Percentiles rank a stretch among this genome's conserved stretches.
These are phyloP conservation scores for Graptemys geographica DNA, from an alignment of 2,797 vertebrate species.

Conservation along the genomic window DNA sequence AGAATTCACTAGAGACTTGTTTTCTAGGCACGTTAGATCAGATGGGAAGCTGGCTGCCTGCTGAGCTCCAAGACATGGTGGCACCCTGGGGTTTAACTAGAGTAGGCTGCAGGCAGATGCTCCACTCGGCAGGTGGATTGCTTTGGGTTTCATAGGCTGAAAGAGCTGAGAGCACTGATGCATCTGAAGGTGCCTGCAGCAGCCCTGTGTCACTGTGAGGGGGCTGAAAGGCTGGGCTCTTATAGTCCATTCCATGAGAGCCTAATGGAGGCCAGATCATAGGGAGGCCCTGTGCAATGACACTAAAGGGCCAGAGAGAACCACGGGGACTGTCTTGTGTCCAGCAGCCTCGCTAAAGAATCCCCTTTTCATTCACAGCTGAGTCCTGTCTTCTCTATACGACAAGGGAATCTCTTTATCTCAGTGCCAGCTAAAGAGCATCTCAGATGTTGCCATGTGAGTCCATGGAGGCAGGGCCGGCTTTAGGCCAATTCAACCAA, in stretches of 20 bases:
- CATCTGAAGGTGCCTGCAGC: fast-evolving
- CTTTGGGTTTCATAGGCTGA: background rate
- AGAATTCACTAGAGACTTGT: background rate
- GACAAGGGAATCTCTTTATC: background rate
- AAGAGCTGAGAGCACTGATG: background rate
- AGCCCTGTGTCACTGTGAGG: background rate
- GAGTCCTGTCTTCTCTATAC: background rate
- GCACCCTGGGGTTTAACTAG: background rate
- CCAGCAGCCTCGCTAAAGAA: background rate
- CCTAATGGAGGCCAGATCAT: too few relatives aligned
- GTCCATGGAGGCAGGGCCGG: too few relatives aligned
- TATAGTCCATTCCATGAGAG: too few relatives aligned
- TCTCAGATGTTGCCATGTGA: background rate
- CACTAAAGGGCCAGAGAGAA: background rate
- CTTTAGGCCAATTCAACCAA: too few relatives aligned
- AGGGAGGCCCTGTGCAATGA: background rate
- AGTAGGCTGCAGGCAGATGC: background rate
- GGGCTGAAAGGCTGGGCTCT: background rate
- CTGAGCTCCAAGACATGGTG: background rate
- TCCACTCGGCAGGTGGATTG: background rate
- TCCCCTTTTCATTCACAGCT: background rate
- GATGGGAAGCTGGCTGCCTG: background rate
- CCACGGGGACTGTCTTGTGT: background rate
- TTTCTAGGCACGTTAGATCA: background rate
- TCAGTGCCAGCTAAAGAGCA: background rate